Evolutionary conservation across 2,888 invertebrate genomes (phyloP).

Genomic region (Tetheella fluctuosa): DNA sequence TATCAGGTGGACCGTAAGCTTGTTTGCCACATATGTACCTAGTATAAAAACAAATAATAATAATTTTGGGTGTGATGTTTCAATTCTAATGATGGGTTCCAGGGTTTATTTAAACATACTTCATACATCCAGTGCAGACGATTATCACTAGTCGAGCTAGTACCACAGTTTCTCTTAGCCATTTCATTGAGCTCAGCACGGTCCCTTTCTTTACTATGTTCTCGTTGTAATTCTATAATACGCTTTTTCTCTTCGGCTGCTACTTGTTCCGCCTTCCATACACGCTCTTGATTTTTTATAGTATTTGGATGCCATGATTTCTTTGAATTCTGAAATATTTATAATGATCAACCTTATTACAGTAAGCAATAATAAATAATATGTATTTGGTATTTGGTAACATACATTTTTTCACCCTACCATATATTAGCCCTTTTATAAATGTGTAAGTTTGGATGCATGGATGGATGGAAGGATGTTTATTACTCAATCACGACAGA

Average conservation of each 20-base stretch:
- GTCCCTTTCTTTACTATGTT: slow-evolving; percentile 87
- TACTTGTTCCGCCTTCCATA: slow-evolving; percentile 91
- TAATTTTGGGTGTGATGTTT: too few species aligned
- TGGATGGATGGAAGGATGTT: too few species aligned
- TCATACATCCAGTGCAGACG: slow-evolving; percentile 96
- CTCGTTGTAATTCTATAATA: slow-evolving; percentile 87
- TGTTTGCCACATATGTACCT: too few species aligned
- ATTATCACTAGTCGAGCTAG: slow-evolving; percentile 68
- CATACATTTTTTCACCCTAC: too few species aligned
- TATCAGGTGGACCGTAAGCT: too few species aligned
- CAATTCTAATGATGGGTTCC: not conserved
- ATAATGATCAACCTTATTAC: slow-evolving; percentile 6
- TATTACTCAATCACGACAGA: too few species aligned
- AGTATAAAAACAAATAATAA: too few species aligned
- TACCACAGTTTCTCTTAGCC: slow-evolving; percentile 81
- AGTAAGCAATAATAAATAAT: too few species aligned
- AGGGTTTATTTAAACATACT: slow-evolving; percentile 60
- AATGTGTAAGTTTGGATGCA: too few species aligned
- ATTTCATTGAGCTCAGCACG: slow-evolving; percentile 86
- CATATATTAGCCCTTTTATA: too few species aligned
- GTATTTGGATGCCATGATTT: slow-evolving; percentile 93
- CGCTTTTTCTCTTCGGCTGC: slow-evolving; percentile 87
- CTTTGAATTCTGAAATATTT: slow-evolving; percentile 86
- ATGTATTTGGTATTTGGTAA: too few species aligned
- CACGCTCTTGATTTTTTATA: slow-evolving; percentile 90